Conservation (phyloP, 2,888 invertebrate species). For the Leptinotarsa juncta region DNA sequence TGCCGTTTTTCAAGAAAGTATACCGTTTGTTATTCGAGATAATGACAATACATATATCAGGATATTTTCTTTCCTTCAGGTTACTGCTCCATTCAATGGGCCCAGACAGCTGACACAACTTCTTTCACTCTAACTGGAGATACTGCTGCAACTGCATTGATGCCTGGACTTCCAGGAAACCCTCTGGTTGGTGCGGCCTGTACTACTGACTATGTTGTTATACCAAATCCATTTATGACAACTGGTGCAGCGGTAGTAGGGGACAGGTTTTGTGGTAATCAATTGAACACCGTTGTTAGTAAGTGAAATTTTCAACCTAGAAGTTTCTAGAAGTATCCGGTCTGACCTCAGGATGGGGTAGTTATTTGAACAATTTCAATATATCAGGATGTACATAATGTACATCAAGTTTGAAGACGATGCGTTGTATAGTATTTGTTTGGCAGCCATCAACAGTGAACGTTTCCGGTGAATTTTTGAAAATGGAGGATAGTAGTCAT, state of each 20-base stretch:
- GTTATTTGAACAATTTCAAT: too few relatives aligned
- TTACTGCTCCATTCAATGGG: slow-evolving; percentile 80
- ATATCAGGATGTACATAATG: too few relatives aligned
- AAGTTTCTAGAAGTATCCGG: too few relatives aligned
- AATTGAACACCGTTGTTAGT: slow-evolving; percentile 75
- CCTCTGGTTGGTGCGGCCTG: slow-evolving; percentile 73
- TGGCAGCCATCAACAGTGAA: too few relatives aligned
- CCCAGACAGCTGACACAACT: slow-evolving; percentile 67
- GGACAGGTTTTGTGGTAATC: slow-evolving; percentile 83
- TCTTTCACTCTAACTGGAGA: slow-evolving; percentile 80
- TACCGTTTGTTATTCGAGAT: too few relatives aligned
- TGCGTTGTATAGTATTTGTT: too few relatives aligned
- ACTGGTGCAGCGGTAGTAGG: slow-evolving; percentile 65
- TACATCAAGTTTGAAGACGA: too few relatives aligned
- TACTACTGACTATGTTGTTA: slow-evolving; percentile 79
- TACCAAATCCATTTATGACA: slow-evolving; percentile 72
- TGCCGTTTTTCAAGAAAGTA: too few relatives aligned
- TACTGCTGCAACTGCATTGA: slow-evolving; percentile 72
- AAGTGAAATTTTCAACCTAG: slow-evolving; percentile 56
- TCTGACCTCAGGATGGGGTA: too few relatives aligned
- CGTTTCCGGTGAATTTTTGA: too few relatives aligned
- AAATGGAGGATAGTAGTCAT: too few relatives aligned
- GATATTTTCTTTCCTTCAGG: slow-evolving; percentile 60
- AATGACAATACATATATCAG: too few relatives aligned
- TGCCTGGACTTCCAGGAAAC: slow-evolving; percentile 69